phyloP scores from a whole-genome alignment of 2,888 invertebrate species.

The Phortica magna region DNA sequence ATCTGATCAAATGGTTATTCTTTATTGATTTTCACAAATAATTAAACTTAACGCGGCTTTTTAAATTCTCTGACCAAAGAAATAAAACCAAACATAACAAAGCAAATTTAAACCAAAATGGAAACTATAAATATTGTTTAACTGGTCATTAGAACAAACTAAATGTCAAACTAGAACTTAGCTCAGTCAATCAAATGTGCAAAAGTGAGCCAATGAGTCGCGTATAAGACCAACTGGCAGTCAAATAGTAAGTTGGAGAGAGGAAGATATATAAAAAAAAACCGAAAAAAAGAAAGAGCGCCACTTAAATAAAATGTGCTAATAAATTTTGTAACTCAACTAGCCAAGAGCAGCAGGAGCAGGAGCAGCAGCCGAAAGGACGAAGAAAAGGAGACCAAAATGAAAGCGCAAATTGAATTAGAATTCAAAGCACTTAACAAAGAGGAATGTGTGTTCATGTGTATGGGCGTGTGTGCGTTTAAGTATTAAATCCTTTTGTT shows the following conservation, averaged over 20 bases:
- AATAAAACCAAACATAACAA: background rate
- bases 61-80: background rate
- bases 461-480: background rate
- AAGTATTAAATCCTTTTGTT: conserved; percentile 44
- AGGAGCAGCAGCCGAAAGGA: background rate
- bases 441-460: background rate
- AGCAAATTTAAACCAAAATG: conserved; percentile 2
- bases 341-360: background rate
- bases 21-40: too few species aligned
- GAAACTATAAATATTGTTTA: conserved; percentile 23
- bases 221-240: background rate
- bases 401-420: conserved; percentile 24
- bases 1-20: too few species aligned
- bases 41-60: background rate
- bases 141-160: background rate
- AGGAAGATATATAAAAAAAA: background rate
- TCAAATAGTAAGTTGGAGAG: background rate
- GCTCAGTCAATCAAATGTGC: conserved; percentile 19
- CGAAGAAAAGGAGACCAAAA: background rate
- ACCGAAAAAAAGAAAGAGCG: background rate
- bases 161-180: background rate
- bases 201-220: background rate
- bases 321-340: conserved; percentile 53
- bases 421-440: conserved; percentile 29
- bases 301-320: conserved; percentile 64